Percentiles rank a stretch among this genome's conserved stretches.
Conservation (phyloP, 2,113 vertebrate species). For the Megaleporinus macrocephalus region DNA sequence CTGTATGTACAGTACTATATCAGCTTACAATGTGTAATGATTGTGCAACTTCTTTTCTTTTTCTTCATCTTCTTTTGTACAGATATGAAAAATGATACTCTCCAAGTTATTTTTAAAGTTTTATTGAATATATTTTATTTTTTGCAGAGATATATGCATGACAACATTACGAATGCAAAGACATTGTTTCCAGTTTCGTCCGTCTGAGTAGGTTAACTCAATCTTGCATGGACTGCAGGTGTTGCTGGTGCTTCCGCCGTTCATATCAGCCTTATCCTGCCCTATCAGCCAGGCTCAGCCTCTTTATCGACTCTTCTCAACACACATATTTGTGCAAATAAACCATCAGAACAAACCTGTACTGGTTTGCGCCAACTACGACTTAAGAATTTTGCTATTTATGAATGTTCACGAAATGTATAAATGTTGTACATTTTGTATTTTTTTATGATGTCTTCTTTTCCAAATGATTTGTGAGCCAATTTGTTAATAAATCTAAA, state of each 20-base stretch:
- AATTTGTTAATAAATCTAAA: slow-evolving; percentile 72
- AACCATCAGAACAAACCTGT: slow-evolving; percentile 41
- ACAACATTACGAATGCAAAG: slow-evolving; percentile 57
- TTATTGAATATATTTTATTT: slow-evolving; percentile 29
- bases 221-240: slow-evolving; percentile 53
- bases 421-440: slow-evolving; percentile 76
- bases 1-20: slow-evolving; percentile 24
- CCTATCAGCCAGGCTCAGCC: slow-evolving; percentile 14
- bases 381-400: slow-evolving; percentile 44
- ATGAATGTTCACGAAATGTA: slow-evolving; percentile 64
- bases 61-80: no score
- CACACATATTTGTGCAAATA: slow-evolving; percentile 30
- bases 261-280: slow-evolving; percentile 3
- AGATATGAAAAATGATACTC: not conserved
- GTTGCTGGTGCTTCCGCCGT: slow-evolving; percentile 32
- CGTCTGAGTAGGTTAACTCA: slow-evolving; percentile 44
- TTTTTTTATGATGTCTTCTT: slow-evolving; percentile 67
- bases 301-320: not conserved
- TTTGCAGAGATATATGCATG: slow-evolving; percentile 62
- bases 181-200: slow-evolving; percentile 43
- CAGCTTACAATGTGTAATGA: slow-evolving; percentile 1
- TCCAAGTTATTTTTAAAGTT: slow-evolving; percentile 31
- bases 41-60: slow-evolving; percentile 6
- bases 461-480: slow-evolving; percentile 67
- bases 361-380: slow-evolving; percentile 28